A percentile compares a stretch with the other conserved stretches of the same genome.
These are phyloP conservation scores for Oncorhynchus clarkii DNA, from an alignment of 2,113 vertebrate species.

Conservation along the genomic window DNA sequence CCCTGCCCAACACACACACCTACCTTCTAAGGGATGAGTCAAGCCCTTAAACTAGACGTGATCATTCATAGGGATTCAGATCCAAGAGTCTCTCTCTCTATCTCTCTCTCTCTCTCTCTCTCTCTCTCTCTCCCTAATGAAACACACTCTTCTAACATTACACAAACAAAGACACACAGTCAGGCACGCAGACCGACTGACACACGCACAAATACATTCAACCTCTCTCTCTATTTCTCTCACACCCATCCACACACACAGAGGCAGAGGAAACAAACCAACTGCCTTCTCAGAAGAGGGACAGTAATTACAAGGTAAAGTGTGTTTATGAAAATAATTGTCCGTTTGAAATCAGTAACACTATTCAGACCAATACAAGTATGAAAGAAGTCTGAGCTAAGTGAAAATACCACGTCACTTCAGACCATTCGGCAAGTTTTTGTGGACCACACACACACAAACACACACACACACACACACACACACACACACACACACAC, in stretches of 20 bases:
- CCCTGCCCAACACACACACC: not conserved
- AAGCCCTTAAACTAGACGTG: not conserved
- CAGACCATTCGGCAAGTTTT: slow-evolving; percentile 21
- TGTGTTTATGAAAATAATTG: no score
- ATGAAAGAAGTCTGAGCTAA: not conserved
- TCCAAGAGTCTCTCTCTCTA: not conserved
- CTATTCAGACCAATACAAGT: no score
- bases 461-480: no score
- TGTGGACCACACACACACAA: not conserved
- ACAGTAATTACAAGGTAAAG: not conserved
- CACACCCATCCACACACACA: not conserved
- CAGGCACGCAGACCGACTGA: not conserved
- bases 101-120: not conserved
- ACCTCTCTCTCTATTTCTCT: not conserved
- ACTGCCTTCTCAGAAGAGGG: not conserved
- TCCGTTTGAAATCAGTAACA: not conserved
- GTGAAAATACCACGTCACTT: slow-evolving; percentile 21
- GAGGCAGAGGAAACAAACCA: not conserved
- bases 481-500: no score
- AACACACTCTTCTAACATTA: not conserved
- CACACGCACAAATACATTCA: not conserved
- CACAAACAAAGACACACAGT: not conserved
- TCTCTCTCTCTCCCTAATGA: slow-evolving; percentile 18
- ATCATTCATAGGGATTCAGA: slow-evolving; percentile 31
- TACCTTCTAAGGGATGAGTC: slow-evolving; percentile 10